These are phyloP conservation scores for Anarsia innoxiella DNA, from an alignment of 2,888 invertebrate genomes.

Conservation along the genomic window DNA sequence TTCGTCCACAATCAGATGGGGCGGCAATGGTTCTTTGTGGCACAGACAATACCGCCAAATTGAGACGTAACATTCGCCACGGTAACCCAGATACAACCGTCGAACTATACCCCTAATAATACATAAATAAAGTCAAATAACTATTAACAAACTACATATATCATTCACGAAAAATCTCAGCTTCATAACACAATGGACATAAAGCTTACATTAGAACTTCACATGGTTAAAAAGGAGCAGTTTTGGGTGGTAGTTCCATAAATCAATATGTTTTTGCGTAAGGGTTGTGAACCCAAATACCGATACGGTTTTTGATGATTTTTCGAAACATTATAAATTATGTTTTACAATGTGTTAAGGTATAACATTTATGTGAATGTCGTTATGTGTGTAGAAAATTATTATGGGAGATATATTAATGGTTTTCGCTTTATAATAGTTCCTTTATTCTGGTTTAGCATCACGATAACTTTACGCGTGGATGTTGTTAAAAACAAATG, in stretches of 20 bases:
- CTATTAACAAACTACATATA: too few relatives aligned
- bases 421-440: too few relatives aligned
- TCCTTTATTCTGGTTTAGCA: too few relatives aligned
- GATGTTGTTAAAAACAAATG: too few relatives aligned
- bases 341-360: constrained; percentile 21
- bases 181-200: too few relatives aligned
- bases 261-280: constrained; percentile 29
- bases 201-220: too few relatives aligned
- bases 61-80: constrained; percentile 63
- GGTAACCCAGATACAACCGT: constrained; percentile 38
- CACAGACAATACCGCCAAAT: constrained; percentile 59
- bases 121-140: constrained; percentile 58
- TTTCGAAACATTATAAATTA: constrained; percentile 19
- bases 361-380: too few relatives aligned
- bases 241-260: constrained; percentile 19
- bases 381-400: too few relatives aligned
- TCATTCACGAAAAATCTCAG: too few relatives aligned
- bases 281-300: constrained; percentile 24
- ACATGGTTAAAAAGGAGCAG: too few relatives aligned
- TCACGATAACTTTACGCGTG: too few relatives aligned
- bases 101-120: constrained; percentile 49
- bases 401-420: too few relatives aligned
- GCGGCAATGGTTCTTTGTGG: constrained; percentile 26
- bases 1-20: constrained; percentile 23
- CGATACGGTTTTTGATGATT: constrained; percentile 13